These are phyloP conservation scores for Hippasteria phrygiana DNA, from an alignment of 53 echinoderm and acorn worm species.

Conservation along the genomic window DNA sequence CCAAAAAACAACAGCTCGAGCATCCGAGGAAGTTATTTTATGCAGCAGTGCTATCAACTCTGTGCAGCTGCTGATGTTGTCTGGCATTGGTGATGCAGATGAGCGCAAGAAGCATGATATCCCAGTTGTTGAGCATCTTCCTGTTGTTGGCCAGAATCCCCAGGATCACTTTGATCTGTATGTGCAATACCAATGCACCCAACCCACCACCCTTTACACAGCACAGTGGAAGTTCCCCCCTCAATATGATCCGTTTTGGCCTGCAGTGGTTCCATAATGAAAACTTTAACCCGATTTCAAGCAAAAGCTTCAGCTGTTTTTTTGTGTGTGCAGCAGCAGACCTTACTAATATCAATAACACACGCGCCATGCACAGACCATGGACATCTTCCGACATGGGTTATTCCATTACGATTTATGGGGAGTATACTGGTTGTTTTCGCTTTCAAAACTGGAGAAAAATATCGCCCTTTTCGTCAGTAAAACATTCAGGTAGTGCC, in stretches of 20 bases:
- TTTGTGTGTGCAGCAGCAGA: too few species aligned
- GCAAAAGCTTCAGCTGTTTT: too few species aligned
- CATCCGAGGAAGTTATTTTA: slow-evolving; percentile 82
- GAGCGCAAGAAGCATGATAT: slow-evolving; percentile 80
- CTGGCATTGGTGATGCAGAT: slow-evolving; percentile 94
- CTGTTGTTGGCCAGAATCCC: slow-evolving; percentile 91
- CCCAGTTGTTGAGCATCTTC: slow-evolving; percentile 86
- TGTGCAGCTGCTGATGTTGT: slow-evolving; percentile 91
- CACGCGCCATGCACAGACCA: too few species aligned
- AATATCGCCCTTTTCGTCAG: too few species aligned
- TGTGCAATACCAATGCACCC: slow-evolving; percentile 86
- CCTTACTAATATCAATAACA: too few species aligned
- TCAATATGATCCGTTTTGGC: slow-evolving; percentile 89
- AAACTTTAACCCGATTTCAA: too few species aligned
- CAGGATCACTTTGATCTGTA: slow-evolving; percentile 96
- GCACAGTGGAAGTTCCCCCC: slow-evolving; percentile 99
- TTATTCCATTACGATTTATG: too few species aligned
- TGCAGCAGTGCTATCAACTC: slow-evolving; percentile 89
- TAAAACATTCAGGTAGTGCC: too few species aligned
- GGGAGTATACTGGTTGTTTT: too few species aligned
- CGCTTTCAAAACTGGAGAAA: too few species aligned
- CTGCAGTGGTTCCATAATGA: slow-evolving; percentile 98
- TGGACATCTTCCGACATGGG: too few species aligned
- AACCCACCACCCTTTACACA: slow-evolving; percentile 93
- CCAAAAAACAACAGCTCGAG: slow-evolving; percentile 59